phyloP scores from a whole-genome alignment of 2,888 invertebrate genomes.

The Hermaeophaga mercurialis region DNA sequence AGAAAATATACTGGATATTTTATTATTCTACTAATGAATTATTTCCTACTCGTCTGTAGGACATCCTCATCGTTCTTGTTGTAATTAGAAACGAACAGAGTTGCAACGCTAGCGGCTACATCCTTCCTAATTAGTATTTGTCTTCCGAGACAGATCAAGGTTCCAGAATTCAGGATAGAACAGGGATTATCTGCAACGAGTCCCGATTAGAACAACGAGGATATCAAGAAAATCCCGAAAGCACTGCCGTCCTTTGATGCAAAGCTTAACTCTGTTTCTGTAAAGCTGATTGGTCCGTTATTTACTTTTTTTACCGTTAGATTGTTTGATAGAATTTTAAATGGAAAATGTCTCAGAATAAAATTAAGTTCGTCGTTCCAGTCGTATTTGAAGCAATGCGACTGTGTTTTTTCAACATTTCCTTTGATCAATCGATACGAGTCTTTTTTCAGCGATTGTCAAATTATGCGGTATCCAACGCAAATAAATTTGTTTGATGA shows the following conservation, averaged over 20 bases:
- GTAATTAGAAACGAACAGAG: background rate
- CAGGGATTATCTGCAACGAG: slow-evolving; percentile 11
- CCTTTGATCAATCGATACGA: too few relatives aligned
- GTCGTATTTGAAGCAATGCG: too few relatives aligned
- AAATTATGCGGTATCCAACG: too few relatives aligned
- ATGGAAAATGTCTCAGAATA: too few relatives aligned
- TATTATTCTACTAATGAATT: too few relatives aligned
- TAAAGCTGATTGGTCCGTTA: background rate
- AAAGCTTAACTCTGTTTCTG: background rate
- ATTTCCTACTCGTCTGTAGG: too few relatives aligned
- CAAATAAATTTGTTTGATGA: too few relatives aligned
- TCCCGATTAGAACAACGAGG: slow-evolving; percentile 16
- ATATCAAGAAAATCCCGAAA: slow-evolving; percentile 5
- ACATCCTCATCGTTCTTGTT: slow-evolving; percentile 2
- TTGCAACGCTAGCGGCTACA: slow-evolving; percentile 4
- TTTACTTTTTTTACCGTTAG: background rate
- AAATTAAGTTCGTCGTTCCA: too few relatives aligned
- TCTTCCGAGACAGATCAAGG: slow-evolving; percentile 11
- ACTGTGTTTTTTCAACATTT: too few relatives aligned
- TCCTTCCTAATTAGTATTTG: slow-evolving; percentile 5
- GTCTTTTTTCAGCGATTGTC: too few relatives aligned
- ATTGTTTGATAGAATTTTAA: too few relatives aligned
- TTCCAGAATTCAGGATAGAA: slow-evolving; percentile 13
- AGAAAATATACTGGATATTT: too few relatives aligned
- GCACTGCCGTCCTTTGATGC: slow-evolving; percentile 3